Conservation (phyloP, 2,797 vertebrate genomes). For the Anguilla marmorata region DNA sequence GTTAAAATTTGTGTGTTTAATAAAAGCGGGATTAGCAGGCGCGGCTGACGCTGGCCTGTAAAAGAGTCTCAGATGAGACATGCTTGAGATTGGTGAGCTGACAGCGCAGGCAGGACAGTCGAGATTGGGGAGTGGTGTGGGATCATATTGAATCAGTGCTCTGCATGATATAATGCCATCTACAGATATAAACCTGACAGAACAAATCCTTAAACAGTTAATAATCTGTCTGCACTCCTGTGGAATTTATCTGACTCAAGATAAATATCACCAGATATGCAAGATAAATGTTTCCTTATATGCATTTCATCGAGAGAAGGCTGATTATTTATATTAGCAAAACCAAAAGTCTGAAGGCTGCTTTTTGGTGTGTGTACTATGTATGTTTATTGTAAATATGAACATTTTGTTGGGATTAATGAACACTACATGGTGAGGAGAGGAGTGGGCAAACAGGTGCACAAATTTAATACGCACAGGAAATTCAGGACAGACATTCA, state of each 20-base stretch:
- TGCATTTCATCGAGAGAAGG: background rate
- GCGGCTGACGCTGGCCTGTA: background rate
- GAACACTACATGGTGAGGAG: background rate
- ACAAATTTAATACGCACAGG: background rate
- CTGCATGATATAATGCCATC: background rate
- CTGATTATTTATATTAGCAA: background rate
- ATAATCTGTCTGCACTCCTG: background rate
- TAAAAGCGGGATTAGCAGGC: background rate
- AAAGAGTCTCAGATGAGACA: background rate
- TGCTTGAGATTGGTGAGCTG: background rate
- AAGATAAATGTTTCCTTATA: background rate
- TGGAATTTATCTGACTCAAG: background rate
- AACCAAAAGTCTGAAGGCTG: background rate
- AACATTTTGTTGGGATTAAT: background rate
- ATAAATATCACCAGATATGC: too few relatives aligned
- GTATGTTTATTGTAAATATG: background rate
- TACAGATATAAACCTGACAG: background rate
- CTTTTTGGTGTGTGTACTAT: background rate
- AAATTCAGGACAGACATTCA: background rate
- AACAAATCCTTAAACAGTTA: background rate
- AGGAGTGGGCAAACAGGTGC: background rate
- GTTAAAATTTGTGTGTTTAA: conserved; percentile 3
- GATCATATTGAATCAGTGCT: background rate
- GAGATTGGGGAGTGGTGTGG: background rate
- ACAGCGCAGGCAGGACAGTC: background rate